Base-by-base conservation (phyloP, 2,888 invertebrate species). In the Ashinkailepas kermadecensis region DNA sequence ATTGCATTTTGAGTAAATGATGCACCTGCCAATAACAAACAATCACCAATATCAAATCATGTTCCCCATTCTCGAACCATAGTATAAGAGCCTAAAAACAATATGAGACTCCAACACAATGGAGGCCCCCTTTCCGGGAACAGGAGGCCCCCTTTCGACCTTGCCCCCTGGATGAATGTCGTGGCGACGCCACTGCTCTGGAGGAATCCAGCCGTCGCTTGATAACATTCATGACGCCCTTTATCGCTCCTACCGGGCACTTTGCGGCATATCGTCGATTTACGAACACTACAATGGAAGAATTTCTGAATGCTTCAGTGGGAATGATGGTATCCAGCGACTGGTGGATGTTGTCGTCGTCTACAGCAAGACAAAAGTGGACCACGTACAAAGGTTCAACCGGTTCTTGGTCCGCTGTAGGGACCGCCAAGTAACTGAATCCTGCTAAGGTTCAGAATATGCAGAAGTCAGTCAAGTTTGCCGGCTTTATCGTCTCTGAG, bases 181-280 rank as follows among this genome's bases (percentile, higher is more conserved):
- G n/a, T n/a, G n/a, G n/a, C n/a, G n/a, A n/a, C n/a, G n/a, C n/a
- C n/a, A n/a, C n/a, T n/a, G n/a, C n/a, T n/a, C n/a, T n/a, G 39
- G 78, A 80, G 57, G n/a, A 64, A 21, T 25, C 58, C 11, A 65
- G 78, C 23, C 59, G n/a, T 9, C 54, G n/a, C 1, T 18, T 81
- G 11, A 39, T 39, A 39, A 39, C 39, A 39, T 39, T 39, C 39
- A 39, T 39, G 39, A 39, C 39, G 39, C 39, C 39, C 39, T 39
- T 39, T 39, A 39, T 39, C 39, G 4, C 81, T 78, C 8, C 65
- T 82, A 1, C 21, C 80, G 83, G 4, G 62, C 81, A 18, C 83
- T 18, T 25, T 80, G 18, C 57, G 81, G 70, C 25, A 81, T 81
- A 56, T 82, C 25, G 18, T 64, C 64, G 10, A 65, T 65, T 11